A percentile compares a stretch with the other conserved stretches of the same genome.
Conservation (phyloP, 2,113 vertebrate species). For the Rhodinocichla rosea region DNA sequence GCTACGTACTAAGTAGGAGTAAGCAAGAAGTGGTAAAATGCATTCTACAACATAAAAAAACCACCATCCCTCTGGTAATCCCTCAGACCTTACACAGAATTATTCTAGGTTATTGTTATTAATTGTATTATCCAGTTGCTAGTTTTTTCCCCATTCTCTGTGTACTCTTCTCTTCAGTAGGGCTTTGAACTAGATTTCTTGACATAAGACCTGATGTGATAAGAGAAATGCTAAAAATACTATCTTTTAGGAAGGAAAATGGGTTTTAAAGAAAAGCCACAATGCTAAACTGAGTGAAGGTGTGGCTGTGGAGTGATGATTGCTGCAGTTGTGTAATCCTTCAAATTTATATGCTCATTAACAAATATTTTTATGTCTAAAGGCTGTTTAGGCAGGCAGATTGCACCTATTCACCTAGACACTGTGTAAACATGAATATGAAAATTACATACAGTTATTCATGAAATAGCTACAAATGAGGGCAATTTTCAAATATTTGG, state of each 20-base stretch:
- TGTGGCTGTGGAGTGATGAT: not conserved
- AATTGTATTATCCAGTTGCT: not conserved
- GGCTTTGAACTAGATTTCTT: not conserved
- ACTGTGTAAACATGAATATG: not conserved
- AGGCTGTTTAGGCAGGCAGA: not conserved
- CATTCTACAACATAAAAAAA: not conserved
- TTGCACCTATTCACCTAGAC: not conserved
- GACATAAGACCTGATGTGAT: not conserved
- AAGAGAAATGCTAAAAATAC: not conserved
- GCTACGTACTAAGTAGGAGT: not conserved
- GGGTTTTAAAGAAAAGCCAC: not conserved
- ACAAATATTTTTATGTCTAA: not conserved
- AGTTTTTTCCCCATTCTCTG: not conserved
- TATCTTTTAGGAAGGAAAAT: not conserved
- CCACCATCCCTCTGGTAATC: fast-evolving
- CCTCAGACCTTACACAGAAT: not conserved
- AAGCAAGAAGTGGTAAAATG: not conserved
- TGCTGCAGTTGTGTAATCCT: not conserved
- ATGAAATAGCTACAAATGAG: not conserved
- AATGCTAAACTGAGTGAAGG: not conserved
- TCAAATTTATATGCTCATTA: not conserved
- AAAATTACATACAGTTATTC: not conserved
- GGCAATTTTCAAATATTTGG: not conserved
- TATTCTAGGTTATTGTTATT: not conserved
- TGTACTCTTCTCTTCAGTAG: not conserved